phyloP scores from a whole-genome alignment of 2,888 invertebrate genomes.

The Eristalis pertinax region DNA sequence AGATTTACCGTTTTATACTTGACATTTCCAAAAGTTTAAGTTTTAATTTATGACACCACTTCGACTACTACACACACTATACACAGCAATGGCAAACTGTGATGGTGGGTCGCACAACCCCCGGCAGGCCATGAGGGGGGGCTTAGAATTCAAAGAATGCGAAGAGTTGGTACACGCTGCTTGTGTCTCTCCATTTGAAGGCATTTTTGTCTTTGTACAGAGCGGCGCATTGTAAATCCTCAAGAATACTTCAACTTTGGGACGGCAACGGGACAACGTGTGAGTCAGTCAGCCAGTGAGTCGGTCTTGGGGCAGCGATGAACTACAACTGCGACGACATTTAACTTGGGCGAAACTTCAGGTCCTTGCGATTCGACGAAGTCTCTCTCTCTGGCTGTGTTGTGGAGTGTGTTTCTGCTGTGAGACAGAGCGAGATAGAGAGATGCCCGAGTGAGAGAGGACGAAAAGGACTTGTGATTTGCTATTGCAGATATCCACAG shows the following conservation, averaged over 20 bases:
- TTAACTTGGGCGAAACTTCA: conserved; percentile 58
- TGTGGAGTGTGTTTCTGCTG: background rate
- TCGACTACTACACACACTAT: conserved; percentile 77
- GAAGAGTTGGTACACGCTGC: conserved; percentile 39
- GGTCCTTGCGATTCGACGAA: conserved; percentile 25
- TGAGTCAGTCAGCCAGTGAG: background rate
- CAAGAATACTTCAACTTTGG: conserved; percentile 71
- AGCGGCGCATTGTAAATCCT: conserved; percentile 72
- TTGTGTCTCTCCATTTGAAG: conserved; percentile 46
- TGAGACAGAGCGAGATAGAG: conserved; percentile 21
- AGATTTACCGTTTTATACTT: conserved; percentile 82
- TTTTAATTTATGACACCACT: conserved; percentile 82
- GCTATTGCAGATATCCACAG: conserved; percentile 72
- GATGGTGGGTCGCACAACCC: no score
- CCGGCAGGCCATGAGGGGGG: conserved; percentile 4
- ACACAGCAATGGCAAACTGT: conserved; percentile 50
- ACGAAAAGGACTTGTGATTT: conserved; percentile 57
- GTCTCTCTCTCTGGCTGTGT: conserved; percentile 2
- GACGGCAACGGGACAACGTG: conserved; percentile 43
- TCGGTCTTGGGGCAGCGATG: conserved; percentile 21
- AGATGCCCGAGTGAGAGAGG: background rate
- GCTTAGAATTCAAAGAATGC: conserved; percentile 63
- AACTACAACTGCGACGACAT: conserved; percentile 57
- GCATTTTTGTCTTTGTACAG: conserved; percentile 64
- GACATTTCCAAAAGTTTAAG: conserved; percentile 82